These are phyloP conservation scores for Elanus axillaris DNA, from an alignment of 2,113 vertebrate species.

Conservation along the genomic window DNA sequence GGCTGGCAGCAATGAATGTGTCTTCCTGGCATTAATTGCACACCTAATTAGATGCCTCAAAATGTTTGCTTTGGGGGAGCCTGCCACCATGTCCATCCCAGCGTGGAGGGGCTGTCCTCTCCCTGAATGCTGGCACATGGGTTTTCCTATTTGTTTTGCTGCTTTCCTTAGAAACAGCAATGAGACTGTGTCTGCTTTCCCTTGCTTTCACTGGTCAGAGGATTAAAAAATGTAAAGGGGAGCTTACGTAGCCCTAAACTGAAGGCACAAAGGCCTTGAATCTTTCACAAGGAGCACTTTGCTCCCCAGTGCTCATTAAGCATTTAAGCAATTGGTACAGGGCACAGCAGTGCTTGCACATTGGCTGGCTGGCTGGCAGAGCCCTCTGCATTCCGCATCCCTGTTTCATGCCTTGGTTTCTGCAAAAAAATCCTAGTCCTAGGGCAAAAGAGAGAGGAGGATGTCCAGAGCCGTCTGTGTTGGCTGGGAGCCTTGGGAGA, in stretches of 20 bases:
- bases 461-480: not conserved
- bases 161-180: not conserved
- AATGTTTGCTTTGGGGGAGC: not conserved
- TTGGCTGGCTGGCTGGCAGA: not conserved
- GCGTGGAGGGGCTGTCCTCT: not conserved
- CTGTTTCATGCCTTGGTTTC: not conserved
- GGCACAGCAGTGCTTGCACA: not conserved
- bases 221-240: not conserved
- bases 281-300: not conserved
- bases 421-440: not conserved
- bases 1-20: not conserved
- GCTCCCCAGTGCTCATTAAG: not conserved
- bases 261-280: not conserved
- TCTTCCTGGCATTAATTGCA: not conserved
- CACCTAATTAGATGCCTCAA: not conserved
- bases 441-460: not conserved
- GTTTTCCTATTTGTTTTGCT: not conserved
- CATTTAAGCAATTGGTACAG: not conserved
- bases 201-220: not conserved
- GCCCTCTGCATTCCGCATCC: not conserved
- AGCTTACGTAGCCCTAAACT: not conserved
- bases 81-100: rapidly evolving
- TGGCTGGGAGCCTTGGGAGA: not conserved
- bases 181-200: not conserved
- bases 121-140: rapidly evolving